These are phyloP conservation scores for Agrypnia vestita DNA, from an alignment of 1,140 invertebrate species.

Conservation along the genomic window DNA sequence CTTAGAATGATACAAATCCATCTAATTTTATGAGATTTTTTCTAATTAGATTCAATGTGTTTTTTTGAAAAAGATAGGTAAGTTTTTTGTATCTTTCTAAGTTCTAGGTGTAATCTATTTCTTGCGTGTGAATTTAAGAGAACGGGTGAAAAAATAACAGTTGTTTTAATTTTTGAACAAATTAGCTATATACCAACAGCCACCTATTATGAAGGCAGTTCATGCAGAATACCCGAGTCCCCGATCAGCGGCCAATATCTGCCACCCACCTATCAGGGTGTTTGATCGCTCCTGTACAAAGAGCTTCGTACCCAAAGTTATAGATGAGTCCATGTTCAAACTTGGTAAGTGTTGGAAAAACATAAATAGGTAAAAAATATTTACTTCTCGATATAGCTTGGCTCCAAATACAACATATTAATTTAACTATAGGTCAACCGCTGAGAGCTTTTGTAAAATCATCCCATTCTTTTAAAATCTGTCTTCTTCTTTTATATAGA, in stretches of 20 bases:
- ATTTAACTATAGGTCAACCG: too few species aligned
- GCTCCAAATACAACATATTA: too few species aligned
- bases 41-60: too few species aligned
- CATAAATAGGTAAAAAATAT: not conserved
- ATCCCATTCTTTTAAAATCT: too few species aligned
- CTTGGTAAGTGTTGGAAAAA: not conserved
- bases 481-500: too few species aligned
- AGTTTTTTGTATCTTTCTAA: too few species aligned
- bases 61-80: too few species aligned
- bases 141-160: not conserved
- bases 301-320: constrained; percentile 53
- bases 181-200: constrained; percentile 11
- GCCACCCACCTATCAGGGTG: constrained; percentile 35
- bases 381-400: not conserved
- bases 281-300: constrained; percentile 52
- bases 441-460: too few species aligned
- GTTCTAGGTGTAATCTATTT: not conserved
- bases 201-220: not conserved
- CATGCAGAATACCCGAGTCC: constrained; percentile 11
- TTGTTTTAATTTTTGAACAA: not conserved
- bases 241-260: constrained; percentile 24
- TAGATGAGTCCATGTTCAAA: constrained; percentile 15
- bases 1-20: too few species aligned
- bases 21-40: too few species aligned
- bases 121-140: not conserved